Conservation (phyloP, 2,113 vertebrate genomes). For the Bufo bufo region DNA sequence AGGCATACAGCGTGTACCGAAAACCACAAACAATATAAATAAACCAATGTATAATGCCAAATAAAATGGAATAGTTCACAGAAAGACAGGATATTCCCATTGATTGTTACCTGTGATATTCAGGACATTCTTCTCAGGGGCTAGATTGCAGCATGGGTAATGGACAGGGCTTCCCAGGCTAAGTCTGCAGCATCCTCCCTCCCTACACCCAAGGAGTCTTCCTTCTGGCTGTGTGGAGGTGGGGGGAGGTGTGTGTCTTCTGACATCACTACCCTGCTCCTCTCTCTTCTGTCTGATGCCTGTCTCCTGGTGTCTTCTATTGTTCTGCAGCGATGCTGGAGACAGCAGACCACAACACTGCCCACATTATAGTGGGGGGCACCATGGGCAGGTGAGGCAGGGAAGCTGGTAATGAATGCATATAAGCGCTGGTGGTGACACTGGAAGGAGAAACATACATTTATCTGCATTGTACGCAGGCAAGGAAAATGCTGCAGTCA, state of each 20-base stretch:
- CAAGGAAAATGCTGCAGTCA: constrained; percentile 1
- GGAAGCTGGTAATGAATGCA: not conserved
- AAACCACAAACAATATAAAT: not conserved
- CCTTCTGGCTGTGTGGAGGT: constrained; percentile 36
- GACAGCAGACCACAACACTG: not conserved
- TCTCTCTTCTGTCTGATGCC: constrained; percentile 36
- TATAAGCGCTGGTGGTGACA: not conserved
- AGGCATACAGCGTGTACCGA: not conserved
- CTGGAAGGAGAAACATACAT: not conserved
- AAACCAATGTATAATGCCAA: not conserved
- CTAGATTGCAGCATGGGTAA: not conserved
- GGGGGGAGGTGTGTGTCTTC: constrained; percentile 45
- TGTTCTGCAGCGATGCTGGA: constrained; percentile 57
- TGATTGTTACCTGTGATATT: constrained; percentile 64
- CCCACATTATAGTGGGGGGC: not conserved
- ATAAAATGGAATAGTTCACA: not conserved
- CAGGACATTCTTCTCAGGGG: constrained; percentile 60
- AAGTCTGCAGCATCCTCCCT: constrained; percentile 49
- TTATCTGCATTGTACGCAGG: not conserved
- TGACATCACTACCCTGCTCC: constrained; percentile 44
- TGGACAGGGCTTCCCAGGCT: constrained; percentile 20
- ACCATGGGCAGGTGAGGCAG: not conserved
- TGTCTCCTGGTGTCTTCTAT: constrained; percentile 29
- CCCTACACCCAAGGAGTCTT: constrained; percentile 26
- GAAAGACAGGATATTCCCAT: not conserved